Evolutionary conservation across 2,888 invertebrate species (phyloP).

Genomic region (Caradrina kadenii): DNA sequence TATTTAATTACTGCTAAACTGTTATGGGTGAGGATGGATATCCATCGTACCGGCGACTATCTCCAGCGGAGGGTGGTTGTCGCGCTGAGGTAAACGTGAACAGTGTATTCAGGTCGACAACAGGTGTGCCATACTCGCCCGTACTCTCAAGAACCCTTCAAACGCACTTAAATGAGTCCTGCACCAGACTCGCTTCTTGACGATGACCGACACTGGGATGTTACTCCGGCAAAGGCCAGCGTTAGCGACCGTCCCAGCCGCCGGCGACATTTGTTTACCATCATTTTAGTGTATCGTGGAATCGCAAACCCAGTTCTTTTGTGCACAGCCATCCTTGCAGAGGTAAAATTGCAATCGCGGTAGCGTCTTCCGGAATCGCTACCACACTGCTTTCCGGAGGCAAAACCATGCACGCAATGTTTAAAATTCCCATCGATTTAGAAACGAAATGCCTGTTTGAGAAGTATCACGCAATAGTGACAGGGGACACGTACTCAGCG

Average conservation of each 20-base stretch:
- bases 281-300: not conserved
- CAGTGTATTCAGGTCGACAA: too few relatives aligned
- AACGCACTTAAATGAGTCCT: conserved; percentile 23
- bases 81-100: too few relatives aligned
- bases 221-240: not conserved
- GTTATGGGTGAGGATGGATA: not conserved
- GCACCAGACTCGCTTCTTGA: conserved; percentile 9
- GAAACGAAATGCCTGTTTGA: too few relatives aligned
- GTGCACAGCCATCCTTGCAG: not conserved
- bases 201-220: not conserved
- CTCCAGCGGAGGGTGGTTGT: not conserved
- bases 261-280: not conserved
- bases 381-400: not conserved
- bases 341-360: conserved; percentile 7
- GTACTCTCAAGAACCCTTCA: not conserved
- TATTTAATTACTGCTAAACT: too few relatives aligned
- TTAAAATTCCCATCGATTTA: too few relatives aligned
- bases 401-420: too few relatives aligned
- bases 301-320: not conserved
- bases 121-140: too few relatives aligned
- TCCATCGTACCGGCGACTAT: conserved; percentile 2
- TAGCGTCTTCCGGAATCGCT: not conserved
- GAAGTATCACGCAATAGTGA: too few relatives aligned
- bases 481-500: too few relatives aligned
- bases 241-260: not conserved